These are phyloP conservation scores for Drosophila algonquin DNA, from an alignment of 2,888 invertebrate species.

Conservation along the genomic window DNA sequence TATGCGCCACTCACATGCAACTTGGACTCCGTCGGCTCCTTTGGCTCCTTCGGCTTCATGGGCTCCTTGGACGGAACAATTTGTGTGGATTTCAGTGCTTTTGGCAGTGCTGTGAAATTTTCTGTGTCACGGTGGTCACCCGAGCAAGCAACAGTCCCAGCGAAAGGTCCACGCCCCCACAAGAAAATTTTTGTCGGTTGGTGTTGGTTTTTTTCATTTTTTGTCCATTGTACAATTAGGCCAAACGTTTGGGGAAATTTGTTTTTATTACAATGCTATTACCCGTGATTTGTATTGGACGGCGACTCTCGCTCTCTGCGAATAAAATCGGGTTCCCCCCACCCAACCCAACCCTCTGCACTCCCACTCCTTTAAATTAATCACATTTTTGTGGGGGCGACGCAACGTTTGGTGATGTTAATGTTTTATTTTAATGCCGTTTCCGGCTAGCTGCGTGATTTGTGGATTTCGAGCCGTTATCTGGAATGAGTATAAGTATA, in stretches of 20 bases:
- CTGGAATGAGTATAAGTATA: slow-evolving; percentile 35
- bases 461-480: slow-evolving; percentile 35
- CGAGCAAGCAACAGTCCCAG: slow-evolving; percentile 49
- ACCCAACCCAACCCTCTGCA: not conserved
- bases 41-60: not conserved
- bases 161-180: slow-evolving; percentile 29
- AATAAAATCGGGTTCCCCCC: slow-evolving; percentile 27
- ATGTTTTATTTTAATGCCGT: slow-evolving; percentile 76
- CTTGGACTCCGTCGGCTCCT: too few species aligned
- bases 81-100: slow-evolving; percentile 32
- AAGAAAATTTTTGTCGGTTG: slow-evolving; percentile 15
- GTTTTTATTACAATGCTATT: slow-evolving; percentile 68
- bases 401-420: slow-evolving; percentile 72
- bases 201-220: slow-evolving; percentile 18
- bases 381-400: slow-evolving; percentile 58
- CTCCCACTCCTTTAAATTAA: slow-evolving; percentile 41
- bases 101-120: slow-evolving; percentile 33
- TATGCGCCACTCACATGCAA: slow-evolving; percentile 66
- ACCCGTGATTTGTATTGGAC: slow-evolving; percentile 50
- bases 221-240: slow-evolving; percentile 65
- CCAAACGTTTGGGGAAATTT: slow-evolving; percentile 75
- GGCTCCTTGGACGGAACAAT: slow-evolving; percentile 32
- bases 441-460: slow-evolving; percentile 72
- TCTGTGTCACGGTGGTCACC: slow-evolving; percentile 68
- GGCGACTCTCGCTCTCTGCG: slow-evolving; percentile 16